A percentile compares a stretch with the other conserved stretches of the same genome.
Evolutionary conservation across 2,888 invertebrate genomes (phyloP).

Genomic region (Drosophila pullipes): DNA sequence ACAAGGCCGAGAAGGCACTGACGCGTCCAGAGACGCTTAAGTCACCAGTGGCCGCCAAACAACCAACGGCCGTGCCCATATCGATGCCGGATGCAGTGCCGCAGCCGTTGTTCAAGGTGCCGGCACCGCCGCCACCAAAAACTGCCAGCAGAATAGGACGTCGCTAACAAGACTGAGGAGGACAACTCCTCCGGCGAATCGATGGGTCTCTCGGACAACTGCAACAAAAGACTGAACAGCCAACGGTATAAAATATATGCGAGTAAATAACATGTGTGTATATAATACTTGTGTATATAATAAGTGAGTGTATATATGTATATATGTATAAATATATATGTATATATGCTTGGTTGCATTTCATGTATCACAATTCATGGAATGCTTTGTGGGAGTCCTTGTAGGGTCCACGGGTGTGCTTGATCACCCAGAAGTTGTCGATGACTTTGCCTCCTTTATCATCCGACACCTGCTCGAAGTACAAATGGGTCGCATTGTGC

Average conservation of each 20-base stretch:
- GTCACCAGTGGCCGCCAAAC: too few relatives aligned
- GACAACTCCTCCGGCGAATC: too few relatives aligned
- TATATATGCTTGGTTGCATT: neutral
- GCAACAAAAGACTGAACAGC: too few relatives aligned
- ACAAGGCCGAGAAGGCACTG: too few relatives aligned
- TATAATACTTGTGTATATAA: neutral
- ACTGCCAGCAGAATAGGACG: too few relatives aligned
- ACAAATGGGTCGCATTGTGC: conserved; percentile 93
- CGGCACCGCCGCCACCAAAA: too few relatives aligned
- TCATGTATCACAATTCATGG: conserved; percentile 12
- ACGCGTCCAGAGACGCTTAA: too few relatives aligned
- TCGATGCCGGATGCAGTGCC: too few relatives aligned
- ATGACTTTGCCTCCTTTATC: conserved; percentile 89
- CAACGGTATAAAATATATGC: neutral
- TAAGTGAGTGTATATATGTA: neutral
- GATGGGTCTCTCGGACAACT: too few relatives aligned
- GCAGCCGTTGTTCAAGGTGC: too few relatives aligned
- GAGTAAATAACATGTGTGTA: neutral
- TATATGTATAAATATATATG: neutral
- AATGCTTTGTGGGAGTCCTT: conserved; percentile 11
- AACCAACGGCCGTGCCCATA: too few relatives aligned
- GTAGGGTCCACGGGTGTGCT: conserved; percentile 86
- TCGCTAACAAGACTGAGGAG: too few relatives aligned
- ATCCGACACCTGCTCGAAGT: conserved; percentile 94
- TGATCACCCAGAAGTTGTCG: conserved; percentile 89